Evolutionary conservation across 2,113 vertebrate species (phyloP).

Genomic region (Bucco capensis): DNA sequence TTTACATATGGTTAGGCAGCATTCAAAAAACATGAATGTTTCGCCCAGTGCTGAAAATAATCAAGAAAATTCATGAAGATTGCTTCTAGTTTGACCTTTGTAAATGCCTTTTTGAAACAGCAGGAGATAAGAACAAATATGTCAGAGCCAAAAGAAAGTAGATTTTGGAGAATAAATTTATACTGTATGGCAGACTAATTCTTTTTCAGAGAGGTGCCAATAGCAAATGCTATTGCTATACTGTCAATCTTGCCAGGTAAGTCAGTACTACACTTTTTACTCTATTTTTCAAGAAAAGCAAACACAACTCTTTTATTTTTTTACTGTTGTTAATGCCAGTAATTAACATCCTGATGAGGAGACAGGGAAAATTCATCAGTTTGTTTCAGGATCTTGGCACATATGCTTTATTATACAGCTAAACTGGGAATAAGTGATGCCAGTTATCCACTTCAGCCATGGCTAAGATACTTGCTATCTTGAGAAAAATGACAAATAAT

Average conservation of each 20-base stretch:
- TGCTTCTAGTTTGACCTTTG: constrained; percentile 4
- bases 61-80: neutral
- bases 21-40: neutral
- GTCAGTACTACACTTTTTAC: neutral
- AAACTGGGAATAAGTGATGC: neutral
- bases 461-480: neutral
- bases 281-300: neutral
- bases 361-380: neutral
- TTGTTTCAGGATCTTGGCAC: neutral
- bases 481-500: neutral
- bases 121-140: neutral
- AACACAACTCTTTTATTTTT: neutral
- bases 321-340: neutral
- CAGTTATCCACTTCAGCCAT: neutral
- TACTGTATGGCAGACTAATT: neutral
- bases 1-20: neutral
- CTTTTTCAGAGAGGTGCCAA: neutral
- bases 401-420: neutral
- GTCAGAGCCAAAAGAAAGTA: neutral
- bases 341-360: neutral
- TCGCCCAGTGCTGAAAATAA: neutral
- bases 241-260: neutral
- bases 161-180: neutral
- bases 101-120: neutral
- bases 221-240: neutral